These are phyloP conservation scores for Eurytoma adleriae DNA, from an alignment of 2,888 invertebrate species.

Conservation along the genomic window DNA sequence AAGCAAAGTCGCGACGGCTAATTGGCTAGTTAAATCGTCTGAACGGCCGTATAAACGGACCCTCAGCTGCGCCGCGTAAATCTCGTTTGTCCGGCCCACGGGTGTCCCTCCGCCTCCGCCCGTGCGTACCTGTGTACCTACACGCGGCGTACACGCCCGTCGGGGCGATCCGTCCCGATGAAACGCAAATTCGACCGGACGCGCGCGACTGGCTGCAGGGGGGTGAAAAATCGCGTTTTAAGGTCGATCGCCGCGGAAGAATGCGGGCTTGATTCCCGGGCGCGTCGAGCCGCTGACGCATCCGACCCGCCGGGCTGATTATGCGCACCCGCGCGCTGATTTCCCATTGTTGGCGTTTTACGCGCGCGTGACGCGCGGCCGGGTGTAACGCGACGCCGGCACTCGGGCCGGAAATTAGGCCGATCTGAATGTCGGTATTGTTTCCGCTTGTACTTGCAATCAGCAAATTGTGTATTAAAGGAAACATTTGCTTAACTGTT, in stretches of 20 bases:
- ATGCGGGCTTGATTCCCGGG: background rate
- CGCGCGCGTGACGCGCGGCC: background rate
- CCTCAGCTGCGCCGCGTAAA: slow-evolving; percentile 17
- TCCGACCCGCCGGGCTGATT: too few species aligned
- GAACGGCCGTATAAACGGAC: slow-evolving; percentile 18
- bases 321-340: background rate
- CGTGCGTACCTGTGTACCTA: too few species aligned
- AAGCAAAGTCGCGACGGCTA: slow-evolving; percentile 5
- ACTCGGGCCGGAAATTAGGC: background rate
- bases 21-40: slow-evolving; percentile 42
- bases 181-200: slow-evolving; percentile 9
- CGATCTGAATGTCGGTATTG: background rate
- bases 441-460: background rate
- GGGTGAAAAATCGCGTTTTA: background rate
- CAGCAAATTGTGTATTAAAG: background rate
- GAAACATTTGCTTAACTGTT: too few species aligned
- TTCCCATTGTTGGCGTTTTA: slow-evolving; percentile 6
- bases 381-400: background rate
- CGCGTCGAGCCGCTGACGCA: too few species aligned
- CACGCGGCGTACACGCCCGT: background rate
- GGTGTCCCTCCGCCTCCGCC: background rate
- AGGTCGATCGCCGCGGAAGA: background rate
- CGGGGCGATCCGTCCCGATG: background rate
- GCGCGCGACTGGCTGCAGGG: background rate
- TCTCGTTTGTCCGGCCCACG: background rate